Conservation (phyloP, 2,888 invertebrate species). For the Geotrupes spiniger region DNA sequence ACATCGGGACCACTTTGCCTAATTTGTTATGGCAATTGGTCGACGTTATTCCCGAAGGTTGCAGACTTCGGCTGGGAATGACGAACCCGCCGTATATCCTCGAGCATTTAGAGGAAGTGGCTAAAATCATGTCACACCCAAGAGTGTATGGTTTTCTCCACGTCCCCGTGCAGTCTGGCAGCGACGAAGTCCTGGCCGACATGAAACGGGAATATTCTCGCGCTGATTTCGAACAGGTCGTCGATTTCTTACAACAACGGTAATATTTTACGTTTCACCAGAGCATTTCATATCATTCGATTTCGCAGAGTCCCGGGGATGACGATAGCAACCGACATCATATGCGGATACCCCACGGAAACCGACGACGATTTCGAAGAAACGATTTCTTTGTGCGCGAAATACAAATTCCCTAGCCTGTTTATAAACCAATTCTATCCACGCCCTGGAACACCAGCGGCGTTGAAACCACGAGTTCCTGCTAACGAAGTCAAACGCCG, state of each 20-base stretch:
- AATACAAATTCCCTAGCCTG: conserved; percentile 87
- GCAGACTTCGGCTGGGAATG: conserved; percentile 89
- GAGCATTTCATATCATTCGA: no score
- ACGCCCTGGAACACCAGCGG: conserved; percentile 94
- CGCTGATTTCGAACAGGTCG: conserved; percentile 87
- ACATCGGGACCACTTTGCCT: conserved; percentile 86
- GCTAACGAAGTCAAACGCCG: conserved; percentile 85
- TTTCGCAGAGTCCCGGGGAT: conserved; percentile 87
- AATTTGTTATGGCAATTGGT: conserved; percentile 84
- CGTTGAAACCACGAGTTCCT: conserved; percentile 80
- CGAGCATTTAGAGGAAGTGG: conserved; percentile 88
- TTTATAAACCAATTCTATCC: conserved; percentile 99
- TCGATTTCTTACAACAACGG: conserved; percentile 74
- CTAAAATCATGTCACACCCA: conserved; percentile 81
- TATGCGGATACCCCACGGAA: conserved; percentile 98
- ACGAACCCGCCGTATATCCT: conserved; percentile 98
- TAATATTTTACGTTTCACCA: no score
- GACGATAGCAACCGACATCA: conserved; percentile 96
- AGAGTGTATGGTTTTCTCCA: conserved; percentile 94
- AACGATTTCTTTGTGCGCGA: conserved; percentile 77
- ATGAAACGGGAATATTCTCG: conserved; percentile 95
- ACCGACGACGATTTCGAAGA: conserved; percentile 85
- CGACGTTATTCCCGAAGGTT: conserved; percentile 69
- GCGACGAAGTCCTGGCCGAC: conserved; percentile 87
- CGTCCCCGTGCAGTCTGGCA: conserved; percentile 97